Evolutionary conservation across 1,140 invertebrate species (phyloP).

Genomic region (Phthorimaea operculella): DNA sequence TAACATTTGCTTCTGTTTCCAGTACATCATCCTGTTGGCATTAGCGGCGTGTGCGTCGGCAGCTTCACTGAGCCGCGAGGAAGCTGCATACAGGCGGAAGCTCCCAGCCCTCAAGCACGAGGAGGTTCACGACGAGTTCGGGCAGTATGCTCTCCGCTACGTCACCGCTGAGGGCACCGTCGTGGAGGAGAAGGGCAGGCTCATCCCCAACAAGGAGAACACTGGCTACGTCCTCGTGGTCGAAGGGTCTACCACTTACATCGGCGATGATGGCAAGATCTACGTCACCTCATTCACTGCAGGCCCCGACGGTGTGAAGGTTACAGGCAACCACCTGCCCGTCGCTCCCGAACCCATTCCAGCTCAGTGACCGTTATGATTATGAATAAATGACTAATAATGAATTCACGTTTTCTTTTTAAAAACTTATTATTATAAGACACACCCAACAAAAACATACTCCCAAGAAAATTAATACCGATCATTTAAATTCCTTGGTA

Average conservation of each 20-base stretch:
- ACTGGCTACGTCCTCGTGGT: conserved; percentile 39
- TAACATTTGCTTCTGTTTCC: conserved; percentile 6
- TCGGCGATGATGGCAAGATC: conserved; percentile 40
- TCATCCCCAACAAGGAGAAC: conserved; percentile 35
- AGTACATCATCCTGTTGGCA: conserved; percentile 7
- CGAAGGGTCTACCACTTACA: conserved; percentile 41
- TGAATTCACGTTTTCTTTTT: too few species aligned
- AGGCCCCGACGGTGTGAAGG: conserved; percentile 45
- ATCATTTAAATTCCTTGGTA: too few species aligned
- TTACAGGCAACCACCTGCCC: conserved; percentile 25
- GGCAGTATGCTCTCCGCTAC: conserved; percentile 54
- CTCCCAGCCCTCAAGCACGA: conserved; percentile 35
- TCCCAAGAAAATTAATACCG: too few species aligned
- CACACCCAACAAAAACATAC: too few species aligned
- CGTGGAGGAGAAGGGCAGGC: conserved; percentile 41
- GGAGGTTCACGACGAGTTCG: conserved; percentile 47
- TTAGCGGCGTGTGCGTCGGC: conserved; percentile 5
- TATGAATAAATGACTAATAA: background rate
- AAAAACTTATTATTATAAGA: too few species aligned
- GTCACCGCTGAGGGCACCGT: conserved; percentile 49
- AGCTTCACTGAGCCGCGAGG: conserved; percentile 4
- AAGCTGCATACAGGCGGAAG: conserved; percentile 1
- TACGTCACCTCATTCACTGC: conserved; percentile 49
- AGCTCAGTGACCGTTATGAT: background rate
- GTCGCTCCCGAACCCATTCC: conserved; percentile 10